Conservation (phyloP, 2,797 vertebrate species). For the Taenioides sp. region DNA sequence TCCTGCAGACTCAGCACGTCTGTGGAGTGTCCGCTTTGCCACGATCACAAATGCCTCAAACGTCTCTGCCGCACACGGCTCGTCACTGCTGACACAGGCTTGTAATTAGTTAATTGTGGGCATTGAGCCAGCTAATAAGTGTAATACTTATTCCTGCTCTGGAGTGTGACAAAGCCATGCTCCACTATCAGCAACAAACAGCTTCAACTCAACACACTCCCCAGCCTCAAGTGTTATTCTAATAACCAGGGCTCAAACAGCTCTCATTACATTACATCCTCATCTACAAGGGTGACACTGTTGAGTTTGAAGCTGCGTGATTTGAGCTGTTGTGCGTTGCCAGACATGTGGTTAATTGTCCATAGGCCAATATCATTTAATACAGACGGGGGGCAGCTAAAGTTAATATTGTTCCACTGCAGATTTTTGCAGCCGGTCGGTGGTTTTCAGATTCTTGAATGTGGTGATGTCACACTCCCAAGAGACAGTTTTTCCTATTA, state of each 20-base stretch:
- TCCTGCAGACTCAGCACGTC: slow-evolving; percentile 46
- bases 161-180: slow-evolving; percentile 39
- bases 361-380: no score
- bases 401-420: no score
- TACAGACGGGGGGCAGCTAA: no score
- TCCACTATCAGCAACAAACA: slow-evolving; percentile 45
- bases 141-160: slow-evolving; percentile 55
- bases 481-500: no score
- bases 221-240: neutral
- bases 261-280: neutral
- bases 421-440: no score
- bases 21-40: slow-evolving; percentile 31
- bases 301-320: no score
- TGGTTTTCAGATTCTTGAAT: no score
- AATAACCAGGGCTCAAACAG: neutral
- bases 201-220: slow-evolving; percentile 20
- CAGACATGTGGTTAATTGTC: no score
- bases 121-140: slow-evolving; percentile 56
- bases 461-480: no score
- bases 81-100: slow-evolving; percentile 63
- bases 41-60: slow-evolving; percentile 53
- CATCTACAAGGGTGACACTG: no score
- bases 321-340: no score
- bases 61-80: slow-evolving; percentile 48
- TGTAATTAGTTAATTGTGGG: slow-evolving; percentile 71